phyloP scores from a whole-genome alignment of 2,113 vertebrate genomes.

The Chitala chitala region DNA sequence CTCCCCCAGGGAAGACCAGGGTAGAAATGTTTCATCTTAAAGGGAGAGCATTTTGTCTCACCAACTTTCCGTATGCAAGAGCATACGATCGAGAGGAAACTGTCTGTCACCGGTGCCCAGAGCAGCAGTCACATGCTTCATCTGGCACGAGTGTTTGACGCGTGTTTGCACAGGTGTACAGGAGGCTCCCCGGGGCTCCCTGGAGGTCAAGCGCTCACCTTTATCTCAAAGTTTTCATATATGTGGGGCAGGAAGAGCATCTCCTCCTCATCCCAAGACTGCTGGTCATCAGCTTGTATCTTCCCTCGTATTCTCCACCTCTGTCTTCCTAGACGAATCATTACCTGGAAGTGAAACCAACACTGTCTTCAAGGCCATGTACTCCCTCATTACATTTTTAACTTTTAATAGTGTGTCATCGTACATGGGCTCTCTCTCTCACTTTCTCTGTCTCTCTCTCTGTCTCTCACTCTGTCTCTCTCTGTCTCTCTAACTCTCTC shows the following conservation, averaged over 20 bases:
- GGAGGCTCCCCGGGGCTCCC: background rate
- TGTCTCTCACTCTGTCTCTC: too few relatives aligned
- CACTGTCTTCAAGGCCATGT: too few relatives aligned
- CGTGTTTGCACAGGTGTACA: conserved; percentile 34
- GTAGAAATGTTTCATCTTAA: too few relatives aligned
- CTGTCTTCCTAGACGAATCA: conserved; percentile 79
- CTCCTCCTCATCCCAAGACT: conserved; percentile 88
- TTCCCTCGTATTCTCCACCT: conserved; percentile 85
- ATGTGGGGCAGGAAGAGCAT: conserved; percentile 82
- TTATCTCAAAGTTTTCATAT: conserved; percentile 86
- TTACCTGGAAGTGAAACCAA: conserved; percentile 61
- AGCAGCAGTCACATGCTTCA: too few relatives aligned
- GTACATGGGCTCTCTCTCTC: too few relatives aligned
- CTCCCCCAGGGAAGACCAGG: too few relatives aligned
- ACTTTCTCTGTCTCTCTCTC: too few relatives aligned
- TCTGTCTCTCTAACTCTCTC: too few relatives aligned
- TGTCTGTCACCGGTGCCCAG: conserved; percentile 25
- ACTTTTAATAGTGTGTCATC: too few relatives aligned
- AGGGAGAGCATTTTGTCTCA: too few relatives aligned
- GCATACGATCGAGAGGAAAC: conserved; percentile 10
- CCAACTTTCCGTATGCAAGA: background rate
- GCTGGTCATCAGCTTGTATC: conserved; percentile 83
- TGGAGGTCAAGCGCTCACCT: conserved; percentile 57
- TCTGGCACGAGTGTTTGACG: background rate
- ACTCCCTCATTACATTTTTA: too few relatives aligned